These are phyloP conservation scores for Tetropium fuscum DNA, from an alignment of 2,888 invertebrate genomes.

Conservation along the genomic window DNA sequence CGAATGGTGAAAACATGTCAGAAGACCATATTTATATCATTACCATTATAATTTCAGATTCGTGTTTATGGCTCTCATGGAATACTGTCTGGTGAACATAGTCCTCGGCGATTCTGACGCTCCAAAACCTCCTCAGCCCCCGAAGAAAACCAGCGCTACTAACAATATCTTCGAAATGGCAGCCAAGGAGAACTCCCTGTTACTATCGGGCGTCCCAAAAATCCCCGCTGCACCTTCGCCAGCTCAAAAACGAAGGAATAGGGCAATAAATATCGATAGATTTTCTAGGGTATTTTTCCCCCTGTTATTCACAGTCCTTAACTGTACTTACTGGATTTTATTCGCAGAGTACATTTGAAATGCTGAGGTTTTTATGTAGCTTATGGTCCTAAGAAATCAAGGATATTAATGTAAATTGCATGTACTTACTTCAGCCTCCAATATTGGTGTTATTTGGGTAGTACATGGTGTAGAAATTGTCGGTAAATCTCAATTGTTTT, in stretches of 20 bases:
- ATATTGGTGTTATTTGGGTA: too few relatives aligned
- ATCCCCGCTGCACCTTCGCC: constrained; percentile 58
- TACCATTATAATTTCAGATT: constrained; percentile 69
- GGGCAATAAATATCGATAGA: constrained; percentile 78
- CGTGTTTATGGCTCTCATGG: constrained; percentile 95
- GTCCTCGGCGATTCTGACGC: constrained; percentile 81
- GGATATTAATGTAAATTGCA: too few relatives aligned
- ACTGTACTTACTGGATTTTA: constrained; percentile 79
- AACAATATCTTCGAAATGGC: constrained; percentile 70
- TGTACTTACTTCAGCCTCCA: too few relatives aligned
- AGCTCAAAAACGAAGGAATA: constrained; percentile 72
- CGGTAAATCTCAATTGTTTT: too few relatives aligned
- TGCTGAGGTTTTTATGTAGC: not conserved
- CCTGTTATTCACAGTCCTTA: constrained; percentile 75
- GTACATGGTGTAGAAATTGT: too few relatives aligned
- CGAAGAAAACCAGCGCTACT: constrained; percentile 59
- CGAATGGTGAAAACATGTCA: too few relatives aligned
- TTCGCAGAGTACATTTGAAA: constrained; percentile 78
- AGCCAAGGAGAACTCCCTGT: constrained; percentile 64
- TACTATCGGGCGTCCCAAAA: constrained; percentile 58
- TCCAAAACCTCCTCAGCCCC: constrained; percentile 70
- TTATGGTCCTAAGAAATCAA: too few relatives aligned
- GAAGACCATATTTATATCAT: too few relatives aligned
- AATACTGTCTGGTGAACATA: constrained; percentile 90
- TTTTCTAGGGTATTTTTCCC: constrained; percentile 80